phyloP scores from a whole-genome alignment of 2,888 invertebrate species.

The Eupithecia centaureata region DNA sequence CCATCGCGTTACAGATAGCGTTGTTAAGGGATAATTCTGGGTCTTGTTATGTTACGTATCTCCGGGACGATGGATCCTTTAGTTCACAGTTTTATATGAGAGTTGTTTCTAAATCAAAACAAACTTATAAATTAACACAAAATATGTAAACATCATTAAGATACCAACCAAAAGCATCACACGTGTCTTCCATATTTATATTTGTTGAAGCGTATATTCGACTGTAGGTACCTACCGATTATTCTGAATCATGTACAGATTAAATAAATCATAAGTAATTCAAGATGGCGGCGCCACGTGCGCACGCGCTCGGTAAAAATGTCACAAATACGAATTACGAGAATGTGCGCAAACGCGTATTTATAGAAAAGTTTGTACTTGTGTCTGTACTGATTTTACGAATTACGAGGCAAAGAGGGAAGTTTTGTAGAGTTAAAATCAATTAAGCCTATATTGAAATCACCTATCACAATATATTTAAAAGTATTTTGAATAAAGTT shows the following conservation, averaged over 20 bases:
- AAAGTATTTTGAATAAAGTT: background rate
- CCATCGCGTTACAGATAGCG: background rate
- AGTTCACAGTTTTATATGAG: background rate
- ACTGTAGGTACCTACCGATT: slow-evolving; percentile 6
- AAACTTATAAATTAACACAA: background rate
- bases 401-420: background rate
- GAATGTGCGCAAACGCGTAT: slow-evolving; percentile 56
- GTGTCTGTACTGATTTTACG: slow-evolving; percentile 22
- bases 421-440: background rate
- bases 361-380: slow-evolving; percentile 47
- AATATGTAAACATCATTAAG: background rate
- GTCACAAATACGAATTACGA: slow-evolving; percentile 63
- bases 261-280: slow-evolving; percentile 32
- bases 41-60: background rate
- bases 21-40: background rate
- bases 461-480: background rate
- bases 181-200: background rate
- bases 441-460: background rate
- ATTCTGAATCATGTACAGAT: slow-evolving; percentile 19
- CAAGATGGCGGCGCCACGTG: slow-evolving; percentile 31
- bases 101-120: background rate
- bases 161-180: background rate
- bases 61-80: background rate
- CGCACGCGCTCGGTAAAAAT: slow-evolving; percentile 48
- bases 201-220: slow-evolving; percentile 1